A percentile compares a stretch with the other conserved stretches of the same genome.
Conservation (phyloP, 1,140 invertebrate species). For the Trichomalopsis sarcophagae region DNA sequence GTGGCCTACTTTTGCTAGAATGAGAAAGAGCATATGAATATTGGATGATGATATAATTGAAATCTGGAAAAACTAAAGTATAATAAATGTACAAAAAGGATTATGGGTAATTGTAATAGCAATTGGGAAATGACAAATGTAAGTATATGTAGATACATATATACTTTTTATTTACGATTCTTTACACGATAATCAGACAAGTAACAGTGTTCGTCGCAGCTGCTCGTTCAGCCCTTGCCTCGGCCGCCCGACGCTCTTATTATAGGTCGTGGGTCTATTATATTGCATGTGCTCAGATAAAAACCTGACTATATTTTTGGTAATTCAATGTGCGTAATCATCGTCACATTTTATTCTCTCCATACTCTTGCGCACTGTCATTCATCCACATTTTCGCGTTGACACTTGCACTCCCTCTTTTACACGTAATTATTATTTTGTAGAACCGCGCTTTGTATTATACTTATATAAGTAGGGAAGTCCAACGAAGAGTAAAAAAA, state of each 20-base stretch:
- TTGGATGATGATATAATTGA: neutral
- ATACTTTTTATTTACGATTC: constrained; percentile 64
- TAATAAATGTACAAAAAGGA: neutral
- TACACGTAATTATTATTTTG: constrained; percentile 12
- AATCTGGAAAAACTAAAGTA: constrained; percentile 13
- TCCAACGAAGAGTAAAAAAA: constrained; percentile 18
- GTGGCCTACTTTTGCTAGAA: too few relatives aligned
- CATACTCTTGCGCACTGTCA: neutral
- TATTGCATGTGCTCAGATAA: neutral
- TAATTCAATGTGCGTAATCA: constrained; percentile 26
- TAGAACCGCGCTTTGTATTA: neutral
- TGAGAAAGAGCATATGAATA: too few relatives aligned
- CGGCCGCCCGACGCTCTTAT: neutral
- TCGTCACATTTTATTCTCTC: constrained; percentile 1
- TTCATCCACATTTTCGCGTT: neutral
- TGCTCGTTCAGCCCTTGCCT: constrained; percentile 50
- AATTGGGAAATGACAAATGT: constrained; percentile 42
- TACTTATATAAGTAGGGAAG: neutral
- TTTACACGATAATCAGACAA: constrained; percentile 71
- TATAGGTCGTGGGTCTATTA: neutral
- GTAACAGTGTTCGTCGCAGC: constrained; percentile 65
- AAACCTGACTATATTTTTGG: constrained; percentile 25
- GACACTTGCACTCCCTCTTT: neutral
- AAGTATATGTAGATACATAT: constrained; percentile 60
- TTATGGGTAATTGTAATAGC: neutral